These are phyloP conservation scores for Cotesia chilonis DNA, from an alignment of 1,140 invertebrate genomes.

Conservation along the genomic window DNA sequence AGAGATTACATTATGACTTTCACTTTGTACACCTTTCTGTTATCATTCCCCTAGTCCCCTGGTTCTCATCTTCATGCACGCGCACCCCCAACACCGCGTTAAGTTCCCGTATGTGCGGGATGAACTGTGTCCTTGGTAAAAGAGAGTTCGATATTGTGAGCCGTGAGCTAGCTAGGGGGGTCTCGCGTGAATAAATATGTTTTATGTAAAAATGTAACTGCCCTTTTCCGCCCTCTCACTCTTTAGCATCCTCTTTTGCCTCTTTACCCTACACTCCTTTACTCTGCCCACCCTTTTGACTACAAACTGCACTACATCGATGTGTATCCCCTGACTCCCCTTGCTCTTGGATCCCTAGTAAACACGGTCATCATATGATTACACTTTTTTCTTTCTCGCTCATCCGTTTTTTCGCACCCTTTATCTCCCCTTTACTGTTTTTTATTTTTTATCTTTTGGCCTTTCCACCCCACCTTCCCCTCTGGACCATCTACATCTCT, in stretches of 20 bases:
- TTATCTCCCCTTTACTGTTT: constrained; percentile 14
- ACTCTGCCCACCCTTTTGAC: constrained; percentile 24
- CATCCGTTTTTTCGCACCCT: neutral
- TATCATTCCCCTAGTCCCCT: constrained; percentile 10
- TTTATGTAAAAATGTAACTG: constrained; percentile 33
- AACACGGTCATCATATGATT: constrained; percentile 43
- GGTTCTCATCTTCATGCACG: neutral
- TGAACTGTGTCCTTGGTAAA: constrained; percentile 36
- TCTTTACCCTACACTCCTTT: constrained; percentile 9
- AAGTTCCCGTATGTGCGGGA: constrained; percentile 11
- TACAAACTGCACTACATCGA: constrained; percentile 28
- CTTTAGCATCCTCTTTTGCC: neutral
- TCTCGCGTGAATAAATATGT: constrained; percentile 38
- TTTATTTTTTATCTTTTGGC: constrained; percentile 17
- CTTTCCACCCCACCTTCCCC: neutral
- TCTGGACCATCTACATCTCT: constrained; percentile 6
- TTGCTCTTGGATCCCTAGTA: constrained; percentile 20
- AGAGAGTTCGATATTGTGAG: constrained; percentile 38
- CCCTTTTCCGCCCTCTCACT: neutral
- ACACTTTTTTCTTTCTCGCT: constrained; percentile 32
- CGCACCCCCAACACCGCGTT: constrained; percentile 21
- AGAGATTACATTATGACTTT: constrained; percentile 52
- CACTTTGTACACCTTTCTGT: constrained; percentile 39
- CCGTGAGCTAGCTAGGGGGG: constrained; percentile 9
- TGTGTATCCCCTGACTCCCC: constrained; percentile 30